Base-by-base conservation (phyloP, 2,888 invertebrate species). In the Dioctria linearis region DNA sequence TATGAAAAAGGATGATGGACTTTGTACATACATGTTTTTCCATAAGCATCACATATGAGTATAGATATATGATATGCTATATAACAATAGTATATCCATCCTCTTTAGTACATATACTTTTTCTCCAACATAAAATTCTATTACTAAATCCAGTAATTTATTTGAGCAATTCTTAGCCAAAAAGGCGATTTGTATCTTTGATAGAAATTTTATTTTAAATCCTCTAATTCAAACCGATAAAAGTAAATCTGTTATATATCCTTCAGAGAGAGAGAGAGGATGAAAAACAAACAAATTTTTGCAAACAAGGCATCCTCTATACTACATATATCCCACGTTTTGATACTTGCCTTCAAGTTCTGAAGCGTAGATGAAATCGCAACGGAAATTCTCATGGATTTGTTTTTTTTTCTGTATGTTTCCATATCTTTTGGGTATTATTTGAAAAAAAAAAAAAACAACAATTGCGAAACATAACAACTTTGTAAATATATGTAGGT, bases 211-310 rank as follows among this genome's bases (percentile, higher is more conserved):
- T 63, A 63, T 63, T 76, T 63, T 61, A 79, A 75, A 80, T 69
- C 80, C 81, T 79, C 80, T 80, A 81, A 81, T 81, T 81, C 76
- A 76, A 80, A 76, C 63, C 81, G 73, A 81, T 81, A 79, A 81
- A 73, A 80, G 42, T 76, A 46, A 76, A 75, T 69, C 79, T 66
- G 59, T 76, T 75, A 13, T 25, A 25, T 43, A 51, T 51, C 71
- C 71, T 76, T 76, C 25, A 25, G 69, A n/a, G 3, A n/a, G 71
- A 25, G 69, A n/a, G 3, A n/a, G 71, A 43, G 73, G 42, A n/a
- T 57, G 54, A 39, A 73, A 76, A 67, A 76, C 81, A 80, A 81
- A 79, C 79, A 79, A 25, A 63, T 81, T 80, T n/a, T 73, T 57
- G 40, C 73, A 57, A 75, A 59, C 5, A 79, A 61, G 66, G 46